Conservation (phyloP, 2,888 invertebrate species). For the Antheraea assamensis region DNA sequence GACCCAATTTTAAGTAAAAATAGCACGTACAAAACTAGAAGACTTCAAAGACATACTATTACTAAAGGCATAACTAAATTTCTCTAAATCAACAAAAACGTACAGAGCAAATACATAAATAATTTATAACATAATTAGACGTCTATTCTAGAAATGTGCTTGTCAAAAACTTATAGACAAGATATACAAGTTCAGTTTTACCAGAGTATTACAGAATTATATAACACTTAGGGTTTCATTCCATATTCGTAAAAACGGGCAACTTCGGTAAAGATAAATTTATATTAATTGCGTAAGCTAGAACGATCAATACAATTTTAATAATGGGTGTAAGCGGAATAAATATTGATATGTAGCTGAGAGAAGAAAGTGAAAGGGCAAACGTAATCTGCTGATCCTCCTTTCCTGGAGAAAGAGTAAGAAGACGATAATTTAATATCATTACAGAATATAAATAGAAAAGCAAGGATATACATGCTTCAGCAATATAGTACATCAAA, state of each 20-base stretch:
- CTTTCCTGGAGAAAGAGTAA: too few species aligned
- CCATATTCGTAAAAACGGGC: not conserved
- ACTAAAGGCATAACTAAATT: not conserved
- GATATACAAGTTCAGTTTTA: not conserved
- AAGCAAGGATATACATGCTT: not conserved
- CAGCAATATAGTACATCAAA: not conserved
- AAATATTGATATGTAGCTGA: too few species aligned
- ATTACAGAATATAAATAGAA: not conserved
- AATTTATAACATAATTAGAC: not conserved
- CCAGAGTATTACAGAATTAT: not conserved
- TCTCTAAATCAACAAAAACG: not conserved
- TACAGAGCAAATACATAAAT: not conserved
- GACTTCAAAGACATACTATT: not conserved
- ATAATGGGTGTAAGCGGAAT: too few species aligned
- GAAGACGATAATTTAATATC: not conserved
- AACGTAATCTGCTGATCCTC: too few species aligned
- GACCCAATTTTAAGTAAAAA: not conserved
- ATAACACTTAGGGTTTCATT: not conserved
- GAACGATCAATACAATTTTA: too few species aligned
- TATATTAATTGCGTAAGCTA: not conserved
- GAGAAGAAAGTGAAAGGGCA: too few species aligned
- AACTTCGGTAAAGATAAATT: not conserved
- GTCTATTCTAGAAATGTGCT: not conserved
- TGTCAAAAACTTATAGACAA: not conserved
- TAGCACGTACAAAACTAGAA: not conserved